Percentiles rank a stretch among this genome's conserved stretches.
Evolutionary conservation across 2,888 invertebrate species (phyloP).

Genomic region (Eulithis testata): DNA sequence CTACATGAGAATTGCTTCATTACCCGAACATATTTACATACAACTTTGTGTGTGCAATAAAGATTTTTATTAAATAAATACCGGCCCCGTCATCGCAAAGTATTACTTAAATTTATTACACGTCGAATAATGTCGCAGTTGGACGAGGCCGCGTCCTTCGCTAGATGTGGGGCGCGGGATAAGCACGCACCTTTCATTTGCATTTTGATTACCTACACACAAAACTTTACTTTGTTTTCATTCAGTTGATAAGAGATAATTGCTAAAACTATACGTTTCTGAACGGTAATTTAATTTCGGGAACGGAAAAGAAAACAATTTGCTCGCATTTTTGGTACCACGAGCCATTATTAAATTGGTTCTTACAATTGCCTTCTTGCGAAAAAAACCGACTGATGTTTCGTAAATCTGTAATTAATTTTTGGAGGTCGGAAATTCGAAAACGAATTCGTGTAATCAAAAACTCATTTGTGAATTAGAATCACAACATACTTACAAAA

Average conservation of each 20-base stretch:
- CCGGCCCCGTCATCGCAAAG: conserved; percentile 32
- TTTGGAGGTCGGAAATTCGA: conserved; percentile 31
- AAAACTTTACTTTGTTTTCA: conserved; percentile 56
- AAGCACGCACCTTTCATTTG: conserved; percentile 75
- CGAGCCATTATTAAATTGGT: conserved; percentile 6
- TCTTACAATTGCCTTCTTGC: conserved; percentile 6
- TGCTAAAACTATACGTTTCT: conserved; percentile 65
- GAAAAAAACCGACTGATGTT: conserved; percentile 5
- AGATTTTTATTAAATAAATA: conserved; percentile 33
- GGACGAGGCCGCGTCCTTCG: conserved; percentile 75
- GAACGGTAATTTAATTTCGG: conserved; percentile 47
- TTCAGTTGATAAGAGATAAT: conserved; percentile 67
- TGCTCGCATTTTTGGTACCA: conserved; percentile 25
- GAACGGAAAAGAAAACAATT: conserved; percentile 48
- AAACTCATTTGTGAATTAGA: conserved; percentile 24
- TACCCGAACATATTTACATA: conserved; percentile 10
- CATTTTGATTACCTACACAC: conserved; percentile 79
- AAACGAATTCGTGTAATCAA: conserved; percentile 26
- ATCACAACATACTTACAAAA: conserved; percentile 7
- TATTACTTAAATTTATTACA: conserved; percentile 44
- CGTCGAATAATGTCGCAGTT: conserved; percentile 53
- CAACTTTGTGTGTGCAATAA: conserved; percentile 28
- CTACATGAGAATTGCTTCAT: not conserved
- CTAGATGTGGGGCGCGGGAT: conserved; percentile 80
- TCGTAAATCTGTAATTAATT: conserved; percentile 10